Percentiles rank a stretch among this genome's conserved stretches.
These are phyloP conservation scores for Cryptotis parvus DNA, from an alignment of 2,113 vertebrate species.

Conservation along the genomic window DNA sequence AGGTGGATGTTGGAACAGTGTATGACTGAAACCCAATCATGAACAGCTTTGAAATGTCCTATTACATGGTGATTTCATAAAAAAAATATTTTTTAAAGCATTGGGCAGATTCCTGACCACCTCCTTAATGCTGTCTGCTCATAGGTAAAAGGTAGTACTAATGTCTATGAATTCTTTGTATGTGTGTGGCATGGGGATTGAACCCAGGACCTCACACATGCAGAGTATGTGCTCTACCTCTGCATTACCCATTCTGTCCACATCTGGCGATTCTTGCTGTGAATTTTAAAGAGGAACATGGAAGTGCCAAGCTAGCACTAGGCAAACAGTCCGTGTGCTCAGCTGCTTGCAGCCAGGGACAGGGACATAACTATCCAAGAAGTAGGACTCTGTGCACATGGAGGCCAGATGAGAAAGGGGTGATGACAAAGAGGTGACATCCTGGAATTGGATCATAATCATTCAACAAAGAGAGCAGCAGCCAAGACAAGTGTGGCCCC, in stretches of 20 bases:
- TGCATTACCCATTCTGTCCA: too few species aligned
- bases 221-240: too few species aligned
- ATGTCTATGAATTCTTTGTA: too few species aligned
- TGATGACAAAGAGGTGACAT: neutral
- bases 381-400: neutral
- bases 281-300: neutral
- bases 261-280: neutral
- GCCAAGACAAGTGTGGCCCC: neutral
- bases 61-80: too few species aligned
- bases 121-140: neutral
- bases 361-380: rapidly evolving
- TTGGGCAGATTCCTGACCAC: neutral
- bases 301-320: neutral
- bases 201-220: too few species aligned
- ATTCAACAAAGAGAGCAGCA: neutral
- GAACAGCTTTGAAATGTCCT: too few species aligned
- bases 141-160: neutral
- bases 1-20: too few species aligned
- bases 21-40: too few species aligned
- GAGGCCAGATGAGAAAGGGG: neutral
- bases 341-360: neutral
- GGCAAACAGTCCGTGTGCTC: neutral
- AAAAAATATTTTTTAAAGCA: too few species aligned
- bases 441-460: neutral
- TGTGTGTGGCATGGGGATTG: too few species aligned